These are phyloP conservation scores for Tenthredo notha DNA, from an alignment of 2,888 invertebrate genomes.

Conservation along the genomic window DNA sequence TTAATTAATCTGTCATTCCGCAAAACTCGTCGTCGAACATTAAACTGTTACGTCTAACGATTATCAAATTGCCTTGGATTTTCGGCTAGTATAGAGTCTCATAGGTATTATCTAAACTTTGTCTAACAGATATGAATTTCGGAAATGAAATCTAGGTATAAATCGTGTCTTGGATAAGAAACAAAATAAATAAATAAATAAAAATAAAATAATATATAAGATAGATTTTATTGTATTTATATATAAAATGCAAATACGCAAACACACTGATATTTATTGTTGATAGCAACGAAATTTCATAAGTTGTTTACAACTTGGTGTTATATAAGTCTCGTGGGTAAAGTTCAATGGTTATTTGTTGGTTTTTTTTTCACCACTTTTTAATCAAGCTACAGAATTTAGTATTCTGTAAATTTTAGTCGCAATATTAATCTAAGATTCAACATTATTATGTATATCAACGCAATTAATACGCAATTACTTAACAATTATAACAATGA, in stretches of 20 bases:
- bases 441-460: not conserved
- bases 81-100: not conserved
- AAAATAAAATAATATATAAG: not conserved
- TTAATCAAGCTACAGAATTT: not conserved
- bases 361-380: not conserved
- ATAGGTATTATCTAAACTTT: not conserved
- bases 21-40: not conserved
- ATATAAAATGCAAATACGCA: slow-evolving; percentile 27
- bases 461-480: not conserved
- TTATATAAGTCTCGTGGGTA: not conserved
- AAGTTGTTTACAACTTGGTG: not conserved
- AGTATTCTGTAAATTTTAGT: not conserved
- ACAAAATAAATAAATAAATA: not conserved
- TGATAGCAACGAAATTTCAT: not conserved
- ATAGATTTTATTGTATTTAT: slow-evolving; percentile 10
- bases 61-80: not conserved
- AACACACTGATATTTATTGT: slow-evolving; percentile 6
- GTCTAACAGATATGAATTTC: not conserved
- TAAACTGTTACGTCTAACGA: not conserved
- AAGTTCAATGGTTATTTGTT: not conserved
- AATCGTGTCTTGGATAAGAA: not conserved
- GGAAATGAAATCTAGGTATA: not conserved
- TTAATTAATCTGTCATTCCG: slow-evolving; percentile 14
- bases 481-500: slow-evolving; percentile 1
- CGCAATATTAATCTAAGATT: not conserved